Evolutionary conservation across 2,797 vertebrate genomes (phyloP), one percentile per base, ranked within the genome.

Genomic region (Poeciliopsis paucimaculata): DNA sequence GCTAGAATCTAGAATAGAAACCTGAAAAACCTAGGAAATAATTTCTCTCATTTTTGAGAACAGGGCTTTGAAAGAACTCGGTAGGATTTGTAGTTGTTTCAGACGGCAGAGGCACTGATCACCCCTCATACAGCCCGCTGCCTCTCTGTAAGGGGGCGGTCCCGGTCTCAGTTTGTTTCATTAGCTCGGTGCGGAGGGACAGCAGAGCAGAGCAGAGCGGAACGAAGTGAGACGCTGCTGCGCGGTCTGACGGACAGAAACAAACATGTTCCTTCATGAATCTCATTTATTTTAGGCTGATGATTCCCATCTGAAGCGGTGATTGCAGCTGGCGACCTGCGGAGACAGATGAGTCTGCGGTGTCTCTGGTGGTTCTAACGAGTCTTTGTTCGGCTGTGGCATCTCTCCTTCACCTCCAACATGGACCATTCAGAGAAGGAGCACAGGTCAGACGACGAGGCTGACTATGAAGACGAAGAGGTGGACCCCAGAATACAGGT

Each of bases 401-500:
- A 49, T 77, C 90, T 49, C 71, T 43, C 78, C 82, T 77, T 72
- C 73, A 75, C 57, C 73, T 57, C 73, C 80, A 23, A 13, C 55
- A 96, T 96, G 96, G 95, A 95, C 28, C 89, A 51, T 28, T 31
- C 68, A 18, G 94, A 96, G 75, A 94, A 87, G 79, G 94, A 94
- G 71, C 88, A 83, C 82, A 72, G 90, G 81, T 92, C 93, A 10
- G 95, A 95, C n/a, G 95, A 94, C 72, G 96, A 96, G 84, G 75
- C 86, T 10, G 96, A 96, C 31, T 93, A 93, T 15, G 96, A 96
- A 9, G 97, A 97, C 18, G 97, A 98, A 79, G 97, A 98, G 91
- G 97, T 99, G 93, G 98, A 99, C 41, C 98, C 98, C 70, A 94
- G 98, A 70, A 97, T 99, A 78, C 98, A 99, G 97, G 98, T 98